Percentiles rank a stretch among this genome's conserved stretches.
These are phyloP conservation scores for Sparidentex hasta DNA, from an alignment of 2,797 vertebrate species.

Conservation along the genomic window DNA sequence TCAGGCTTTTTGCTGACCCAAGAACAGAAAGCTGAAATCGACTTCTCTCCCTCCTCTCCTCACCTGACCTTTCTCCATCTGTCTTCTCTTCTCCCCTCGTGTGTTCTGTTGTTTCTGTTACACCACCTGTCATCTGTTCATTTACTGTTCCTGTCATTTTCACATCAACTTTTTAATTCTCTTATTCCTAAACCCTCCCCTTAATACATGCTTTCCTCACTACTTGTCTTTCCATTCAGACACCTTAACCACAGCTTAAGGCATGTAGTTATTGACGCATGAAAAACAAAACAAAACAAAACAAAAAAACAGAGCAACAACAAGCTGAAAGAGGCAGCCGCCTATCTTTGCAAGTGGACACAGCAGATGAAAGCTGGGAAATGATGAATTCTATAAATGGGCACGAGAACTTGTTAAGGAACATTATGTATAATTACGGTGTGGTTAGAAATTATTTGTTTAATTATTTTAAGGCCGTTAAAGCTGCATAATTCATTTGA, in stretches of 20 bases:
- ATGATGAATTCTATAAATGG: slow-evolving; percentile 24
- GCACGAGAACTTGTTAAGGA: slow-evolving; percentile 11
- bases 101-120: slow-evolving; percentile 3
- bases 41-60: slow-evolving; percentile 25
- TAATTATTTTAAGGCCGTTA: neutral
- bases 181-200: neutral
- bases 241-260: neutral
- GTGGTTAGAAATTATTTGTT: slow-evolving; percentile 4
- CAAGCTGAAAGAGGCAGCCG: slow-evolving; percentile 1
- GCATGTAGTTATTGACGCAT: slow-evolving; percentile 21
- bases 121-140: neutral
- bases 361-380: slow-evolving; percentile 1
- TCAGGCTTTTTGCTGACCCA: slow-evolving; percentile 65
- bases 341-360: slow-evolving; percentile 12
- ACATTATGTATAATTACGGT: slow-evolving; percentile 17
- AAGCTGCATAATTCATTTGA: neutral
- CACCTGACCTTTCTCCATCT: slow-evolving; percentile 14
- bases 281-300: neutral
- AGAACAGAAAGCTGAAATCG: slow-evolving; percentile 33
- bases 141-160: neutral
- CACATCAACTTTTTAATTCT: neutral
- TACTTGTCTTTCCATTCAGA: neutral
- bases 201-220: neutral
- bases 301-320: neutral
- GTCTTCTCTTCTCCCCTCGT: neutral